Percentiles rank a stretch among this genome's conserved stretches.
These are phyloP conservation scores for Acleris holmiana DNA, from an alignment of 2,888 invertebrate genomes.

Conservation along the genomic window DNA sequence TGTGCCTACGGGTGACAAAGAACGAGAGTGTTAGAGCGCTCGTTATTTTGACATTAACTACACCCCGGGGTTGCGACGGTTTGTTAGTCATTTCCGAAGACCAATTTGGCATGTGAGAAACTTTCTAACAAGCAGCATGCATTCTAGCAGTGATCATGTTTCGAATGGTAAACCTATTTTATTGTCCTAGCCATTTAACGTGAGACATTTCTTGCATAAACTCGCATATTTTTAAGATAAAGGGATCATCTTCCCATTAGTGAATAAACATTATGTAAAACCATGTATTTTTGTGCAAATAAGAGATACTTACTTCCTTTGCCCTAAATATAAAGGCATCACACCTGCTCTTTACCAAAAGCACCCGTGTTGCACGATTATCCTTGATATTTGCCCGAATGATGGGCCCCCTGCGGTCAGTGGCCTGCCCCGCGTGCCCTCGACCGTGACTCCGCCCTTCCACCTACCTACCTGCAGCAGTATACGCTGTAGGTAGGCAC, in stretches of 20 bases:
- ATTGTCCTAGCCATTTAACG: not conserved
- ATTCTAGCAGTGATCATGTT: too few relatives aligned
- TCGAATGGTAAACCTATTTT: not conserved
- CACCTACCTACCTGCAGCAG: conserved; percentile 1
- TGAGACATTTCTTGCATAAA: too few relatives aligned
- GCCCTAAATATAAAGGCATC: not conserved
- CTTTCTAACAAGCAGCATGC: too few relatives aligned
- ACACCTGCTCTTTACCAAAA: not conserved
- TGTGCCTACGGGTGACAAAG: not conserved
- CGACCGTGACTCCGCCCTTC: conserved; percentile 47
- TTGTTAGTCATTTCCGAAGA: not conserved
- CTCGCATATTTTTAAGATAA: too few relatives aligned
- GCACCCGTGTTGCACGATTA: conserved; percentile 1
- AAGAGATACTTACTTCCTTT: not conserved
- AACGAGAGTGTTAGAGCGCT: not conserved
- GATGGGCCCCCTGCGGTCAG: conserved; percentile 46
- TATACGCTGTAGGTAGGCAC: not conserved
- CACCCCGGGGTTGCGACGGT: conserved; percentile 3
- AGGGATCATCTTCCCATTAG: too few relatives aligned
- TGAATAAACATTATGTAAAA: too few relatives aligned
- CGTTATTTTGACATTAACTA: conserved; percentile 28
- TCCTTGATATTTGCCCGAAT: conserved; percentile 29
- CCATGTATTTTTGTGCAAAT: too few relatives aligned
- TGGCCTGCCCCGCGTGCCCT: conserved; percentile 47
- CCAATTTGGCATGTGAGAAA: not conserved